Evolutionary conservation across 2,113 vertebrate species (phyloP).

Genomic region (Tachysurus fulvidraco): DNA sequence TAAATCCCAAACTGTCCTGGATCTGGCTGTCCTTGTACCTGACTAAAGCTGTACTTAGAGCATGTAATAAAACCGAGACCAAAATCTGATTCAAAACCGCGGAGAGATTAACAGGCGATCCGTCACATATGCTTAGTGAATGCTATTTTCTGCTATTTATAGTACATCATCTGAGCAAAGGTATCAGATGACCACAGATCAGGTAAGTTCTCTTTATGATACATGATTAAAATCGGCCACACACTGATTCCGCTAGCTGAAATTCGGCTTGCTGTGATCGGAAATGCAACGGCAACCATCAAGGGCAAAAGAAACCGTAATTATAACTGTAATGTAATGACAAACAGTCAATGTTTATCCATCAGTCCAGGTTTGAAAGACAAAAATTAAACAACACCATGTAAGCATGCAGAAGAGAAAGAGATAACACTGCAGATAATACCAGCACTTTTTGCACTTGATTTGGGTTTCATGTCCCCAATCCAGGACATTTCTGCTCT

Average conservation of each 20-base stretch:
- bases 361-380: not conserved
- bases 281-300: not conserved
- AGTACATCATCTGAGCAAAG: not conserved
- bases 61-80: not conserved
- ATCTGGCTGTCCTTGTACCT: conserved; percentile 15
- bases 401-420: not conserved
- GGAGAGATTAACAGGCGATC: not conserved
- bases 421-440: not conserved
- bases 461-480: conserved; percentile 62
- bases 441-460: not conserved
- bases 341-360: not conserved
- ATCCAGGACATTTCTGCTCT: conserved; percentile 57
- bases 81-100: not conserved
- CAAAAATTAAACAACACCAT: not conserved
- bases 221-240: not conserved
- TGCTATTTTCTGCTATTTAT: not conserved
- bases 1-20: conserved; percentile 32
- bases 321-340: not conserved
- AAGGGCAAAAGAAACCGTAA: not conserved
- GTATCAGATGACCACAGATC: not conserved
- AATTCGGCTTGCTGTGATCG: not conserved
- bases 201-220: not conserved
- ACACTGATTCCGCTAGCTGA: not conserved
- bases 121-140: not conserved
- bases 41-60: conserved; percentile 30